Evolutionary conservation across 2,797 vertebrate genomes (phyloP), one percentile per base, ranked within the genome.

Genomic region (Enteromius argenteus): DNA sequence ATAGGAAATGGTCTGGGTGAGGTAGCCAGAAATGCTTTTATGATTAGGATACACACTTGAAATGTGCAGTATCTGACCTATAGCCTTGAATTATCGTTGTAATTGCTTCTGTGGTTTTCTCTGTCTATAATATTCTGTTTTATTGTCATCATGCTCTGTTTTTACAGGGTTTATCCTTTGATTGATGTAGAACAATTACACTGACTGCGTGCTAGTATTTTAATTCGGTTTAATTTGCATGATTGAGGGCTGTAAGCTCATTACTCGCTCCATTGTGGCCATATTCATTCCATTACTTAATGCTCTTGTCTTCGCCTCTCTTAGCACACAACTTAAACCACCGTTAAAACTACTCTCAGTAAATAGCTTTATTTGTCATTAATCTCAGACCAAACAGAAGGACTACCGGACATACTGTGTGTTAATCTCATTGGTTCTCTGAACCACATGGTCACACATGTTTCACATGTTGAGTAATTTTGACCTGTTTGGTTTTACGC

Each of bases 291-390:
- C 93, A 93, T 94, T 93, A 92, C 92, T 92, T 94, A 94, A 94
- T 93, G 92, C 91, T 93, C 90, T 92, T 90, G 92, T 90, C 89
- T 92, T 90, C 89, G 93, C 92, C 90, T 91, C 90, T 92, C 85
- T 89, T 14, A 85, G 90, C 89, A 90, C 92, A 89, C 87, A 88
- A 87, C 87, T 90, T 94, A 92, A 95, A 93, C 83, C 89, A 81
- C 84, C 90, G 93, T 93, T 92, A 93, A 94, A 95, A 93, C 91
- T 87, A 90, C 75, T 85, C 89, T 85, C 87, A 92, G 93, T 94
- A 94, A 96, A 95, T 94, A 92, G 93, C 92, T 93, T 94, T 94
- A 93, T 94, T 95, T 94, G 91, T 90, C 88, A 91, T 93, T 95
- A 95, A 95, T 94, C 93, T 94, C 86, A 88, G 91, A 92, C 92